Evolutionary conservation across 2,113 vertebrate genomes (phyloP).

Genomic region (Nematolebias whitei): DNA sequence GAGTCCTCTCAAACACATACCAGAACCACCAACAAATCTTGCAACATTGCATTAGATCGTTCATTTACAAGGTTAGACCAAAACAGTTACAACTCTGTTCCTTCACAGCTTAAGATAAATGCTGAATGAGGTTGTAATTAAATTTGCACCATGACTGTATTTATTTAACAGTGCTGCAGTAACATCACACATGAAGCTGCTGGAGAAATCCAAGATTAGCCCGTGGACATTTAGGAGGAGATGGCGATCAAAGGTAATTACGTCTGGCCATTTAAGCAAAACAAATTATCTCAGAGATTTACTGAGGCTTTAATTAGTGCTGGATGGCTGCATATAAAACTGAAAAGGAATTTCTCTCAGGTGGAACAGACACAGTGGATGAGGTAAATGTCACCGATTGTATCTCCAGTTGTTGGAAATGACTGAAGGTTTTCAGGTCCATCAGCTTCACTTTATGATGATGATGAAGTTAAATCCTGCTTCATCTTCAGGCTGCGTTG

Average conservation of each 20-base stretch:
- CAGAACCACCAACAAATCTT: no score
- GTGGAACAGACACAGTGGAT: not conserved
- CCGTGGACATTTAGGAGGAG: not conserved
- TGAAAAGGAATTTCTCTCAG: constrained; percentile 2
- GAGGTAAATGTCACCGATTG: not conserved
- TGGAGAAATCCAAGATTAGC: not conserved
- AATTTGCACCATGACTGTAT: no score
- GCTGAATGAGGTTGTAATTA: no score
- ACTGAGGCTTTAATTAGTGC: constrained; percentile 4
- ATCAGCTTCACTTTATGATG: not conserved
- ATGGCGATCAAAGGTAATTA: not conserved
- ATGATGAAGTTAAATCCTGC: not conserved
- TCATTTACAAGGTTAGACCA: no score
- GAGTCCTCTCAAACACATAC: no score
- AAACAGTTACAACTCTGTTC: no score
- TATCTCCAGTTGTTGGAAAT: constrained; percentile 12
- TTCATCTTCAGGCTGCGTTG: constrained; percentile 5
- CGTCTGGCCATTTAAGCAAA: not conserved
- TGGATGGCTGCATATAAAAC: not conserved
- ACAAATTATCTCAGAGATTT: no score
- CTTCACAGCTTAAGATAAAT: no score
- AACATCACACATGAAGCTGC: no score
- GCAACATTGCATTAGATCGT: no score
- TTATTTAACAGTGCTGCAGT: no score
- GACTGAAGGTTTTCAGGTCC: not conserved